A percentile compares a stretch with the other conserved stretches of the same genome.
Conservation (phyloP, 2,888 invertebrate genomes). For the Pristionchus japonicus region DNA sequence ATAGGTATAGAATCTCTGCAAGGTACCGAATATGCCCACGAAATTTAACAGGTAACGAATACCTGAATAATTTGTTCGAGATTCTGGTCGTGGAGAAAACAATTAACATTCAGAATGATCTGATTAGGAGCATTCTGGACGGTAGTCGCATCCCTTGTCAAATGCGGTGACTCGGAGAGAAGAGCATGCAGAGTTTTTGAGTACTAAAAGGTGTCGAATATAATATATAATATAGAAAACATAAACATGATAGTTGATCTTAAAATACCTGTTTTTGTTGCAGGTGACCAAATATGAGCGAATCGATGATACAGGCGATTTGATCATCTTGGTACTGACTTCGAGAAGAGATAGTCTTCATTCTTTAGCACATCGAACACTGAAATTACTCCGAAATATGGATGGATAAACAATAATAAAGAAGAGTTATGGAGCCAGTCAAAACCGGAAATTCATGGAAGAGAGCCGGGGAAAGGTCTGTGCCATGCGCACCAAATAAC, state of each 20-base stretch:
- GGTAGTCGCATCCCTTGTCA: constrained; percentile 2
- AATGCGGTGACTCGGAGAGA: constrained; percentile 23
- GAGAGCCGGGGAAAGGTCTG: too few relatives aligned
- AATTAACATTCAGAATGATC: constrained; percentile 50
- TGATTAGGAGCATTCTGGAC: neutral
- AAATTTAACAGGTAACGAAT: neutral
- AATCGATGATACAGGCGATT: constrained; percentile 10
- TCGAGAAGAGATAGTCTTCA: neutral
- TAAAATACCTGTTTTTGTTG: constrained; percentile 33
- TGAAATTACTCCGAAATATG: neutral
- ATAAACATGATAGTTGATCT: neutral
- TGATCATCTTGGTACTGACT: neutral
- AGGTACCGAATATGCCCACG: neutral
- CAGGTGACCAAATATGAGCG: constrained; percentile 37
- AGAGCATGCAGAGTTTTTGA: neutral
- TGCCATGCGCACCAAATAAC: too few relatives aligned
- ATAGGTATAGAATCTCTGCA: constrained; percentile 9
- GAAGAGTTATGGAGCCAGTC: too few relatives aligned
- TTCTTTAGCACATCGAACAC: neutral
- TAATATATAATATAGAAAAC: neutral
- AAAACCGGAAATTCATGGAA: too few relatives aligned
- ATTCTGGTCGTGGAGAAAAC: constrained; percentile 52
- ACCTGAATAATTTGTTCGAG: constrained; percentile 55
- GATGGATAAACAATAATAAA: too few relatives aligned
- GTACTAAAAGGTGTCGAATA: constrained; percentile 29